Evolutionary conservation across 2,797 vertebrate species (phyloP).

Genomic region (Enteromius thamalakanensis): DNA sequence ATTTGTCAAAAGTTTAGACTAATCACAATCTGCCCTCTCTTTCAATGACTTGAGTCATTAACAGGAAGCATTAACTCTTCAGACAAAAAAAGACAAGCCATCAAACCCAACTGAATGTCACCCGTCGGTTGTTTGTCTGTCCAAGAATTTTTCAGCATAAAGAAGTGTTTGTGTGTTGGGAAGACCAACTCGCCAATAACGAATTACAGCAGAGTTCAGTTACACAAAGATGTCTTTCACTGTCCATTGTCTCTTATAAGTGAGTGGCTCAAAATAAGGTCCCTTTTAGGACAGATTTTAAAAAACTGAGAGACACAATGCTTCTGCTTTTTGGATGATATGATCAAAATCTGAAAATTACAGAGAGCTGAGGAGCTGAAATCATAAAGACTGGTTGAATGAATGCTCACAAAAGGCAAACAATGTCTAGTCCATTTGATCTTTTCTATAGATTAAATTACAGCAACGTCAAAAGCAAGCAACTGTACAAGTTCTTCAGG

Average conservation of each 20-base stretch:
- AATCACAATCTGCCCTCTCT: neutral
- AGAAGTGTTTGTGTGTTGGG: slow-evolving; percentile 52
- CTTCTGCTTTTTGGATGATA: slow-evolving; percentile 4
- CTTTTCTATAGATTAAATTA: neutral
- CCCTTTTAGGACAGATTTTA: slow-evolving; percentile 22
- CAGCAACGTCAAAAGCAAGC: neutral
- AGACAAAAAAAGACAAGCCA: neutral
- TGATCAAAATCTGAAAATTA: slow-evolving; percentile 27
- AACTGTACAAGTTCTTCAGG: neutral
- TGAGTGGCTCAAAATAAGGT: slow-evolving; percentile 36
- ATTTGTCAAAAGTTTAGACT: neutral
- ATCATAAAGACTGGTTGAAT: slow-evolving; percentile 5
- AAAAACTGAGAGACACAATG: slow-evolving; percentile 4
- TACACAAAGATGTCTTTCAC: slow-evolving; percentile 47
- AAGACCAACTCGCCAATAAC: slow-evolving; percentile 6
- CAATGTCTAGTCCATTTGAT: neutral
- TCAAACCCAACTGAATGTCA: slow-evolving; percentile 41
- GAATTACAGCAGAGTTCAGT: slow-evolving; percentile 44
- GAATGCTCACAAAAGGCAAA: neutral
- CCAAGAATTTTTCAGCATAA: slow-evolving; percentile 41
- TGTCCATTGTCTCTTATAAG: slow-evolving; percentile 34
- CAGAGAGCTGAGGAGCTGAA: neutral
- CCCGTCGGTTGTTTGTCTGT: slow-evolving; percentile 7
- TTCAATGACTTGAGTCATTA: neutral
- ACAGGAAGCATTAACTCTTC: slow-evolving; percentile 18